Percentiles rank a stretch among this genome's conserved stretches.
Conservation (phyloP, 1,140 invertebrate species). For the Drosophila elegans region DNA sequence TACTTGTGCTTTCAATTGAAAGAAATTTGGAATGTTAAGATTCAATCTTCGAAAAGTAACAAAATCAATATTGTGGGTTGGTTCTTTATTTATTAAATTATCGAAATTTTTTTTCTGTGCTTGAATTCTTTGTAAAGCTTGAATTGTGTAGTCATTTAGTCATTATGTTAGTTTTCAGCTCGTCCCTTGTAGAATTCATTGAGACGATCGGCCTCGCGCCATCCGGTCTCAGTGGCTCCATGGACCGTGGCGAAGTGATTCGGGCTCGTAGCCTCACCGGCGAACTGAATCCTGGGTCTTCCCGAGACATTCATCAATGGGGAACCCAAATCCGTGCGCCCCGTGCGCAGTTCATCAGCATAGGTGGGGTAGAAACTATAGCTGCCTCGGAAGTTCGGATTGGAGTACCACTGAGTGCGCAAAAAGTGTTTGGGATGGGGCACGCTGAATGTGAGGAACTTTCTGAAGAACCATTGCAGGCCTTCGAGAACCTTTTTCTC, state of each 20-base stretch:
- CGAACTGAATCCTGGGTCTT: conserved; percentile 88
- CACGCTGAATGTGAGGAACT: conserved; percentile 67
- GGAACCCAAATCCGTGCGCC: conserved; percentile 85
- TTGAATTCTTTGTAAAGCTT: too few relatives aligned
- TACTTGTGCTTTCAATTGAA: too few relatives aligned
- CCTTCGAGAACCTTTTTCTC: conserved; percentile 85
- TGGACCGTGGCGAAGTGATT: conserved; percentile 91
- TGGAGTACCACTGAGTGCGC: conserved; percentile 87
- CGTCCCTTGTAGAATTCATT: conserved; percentile 51
- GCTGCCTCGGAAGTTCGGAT: conserved; percentile 89
- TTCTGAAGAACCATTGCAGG: conserved; percentile 85
- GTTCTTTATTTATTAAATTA: too few relatives aligned
- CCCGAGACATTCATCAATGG: conserved; percentile 85
- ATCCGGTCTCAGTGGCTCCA: conserved; percentile 92
- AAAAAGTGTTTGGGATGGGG: conserved; percentile 66
- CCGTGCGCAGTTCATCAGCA: conserved; percentile 86
- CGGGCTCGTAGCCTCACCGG: conserved; percentile 89
- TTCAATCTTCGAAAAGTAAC: too few relatives aligned
- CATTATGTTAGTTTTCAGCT: neutral
- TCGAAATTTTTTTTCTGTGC: too few relatives aligned
- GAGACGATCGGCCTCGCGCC: conserved; percentile 89
- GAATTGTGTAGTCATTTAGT: too few relatives aligned
- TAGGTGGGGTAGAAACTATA: conserved; percentile 89
- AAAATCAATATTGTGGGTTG: too few relatives aligned
- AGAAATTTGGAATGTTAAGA: too few relatives aligned